phyloP scores from a whole-genome alignment of 2,888 invertebrate genomes.

The Chelonus formosanus region DNA sequence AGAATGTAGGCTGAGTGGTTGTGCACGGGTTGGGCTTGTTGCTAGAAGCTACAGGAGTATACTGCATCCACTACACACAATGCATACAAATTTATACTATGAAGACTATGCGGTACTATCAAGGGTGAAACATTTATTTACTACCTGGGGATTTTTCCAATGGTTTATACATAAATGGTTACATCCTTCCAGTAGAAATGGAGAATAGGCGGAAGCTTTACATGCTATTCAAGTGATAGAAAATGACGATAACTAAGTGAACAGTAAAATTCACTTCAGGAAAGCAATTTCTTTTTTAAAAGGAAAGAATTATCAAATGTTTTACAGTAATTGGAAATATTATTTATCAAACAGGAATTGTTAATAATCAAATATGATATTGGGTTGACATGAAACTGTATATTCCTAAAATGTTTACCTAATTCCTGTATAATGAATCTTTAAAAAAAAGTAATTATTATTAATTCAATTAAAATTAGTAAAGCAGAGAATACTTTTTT shows the following conservation, averaged over 20 bases:
- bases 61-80: slow-evolving; percentile 38
- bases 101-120: slow-evolving; percentile 40
- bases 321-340: no score
- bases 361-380: no score
- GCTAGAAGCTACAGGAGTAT: slow-evolving; percentile 15
- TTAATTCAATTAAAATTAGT: no score
- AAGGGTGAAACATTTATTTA: slow-evolving; percentile 63
- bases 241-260: slow-evolving; percentile 27
- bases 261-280: no score
- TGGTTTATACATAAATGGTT: slow-evolving; percentile 38
- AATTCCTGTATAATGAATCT: no score
- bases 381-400: no score
- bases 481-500: no score
- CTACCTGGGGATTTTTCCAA: slow-evolving; percentile 59
- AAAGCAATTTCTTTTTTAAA: no score
- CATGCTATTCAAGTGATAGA: slow-evolving; percentile 49
- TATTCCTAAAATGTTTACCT: no score
- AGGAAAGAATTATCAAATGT: no score
- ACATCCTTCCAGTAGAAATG: background rate
- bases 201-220: slow-evolving; percentile 32
- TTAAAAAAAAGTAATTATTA: no score
- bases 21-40: slow-evolving; percentile 1
- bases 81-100: slow-evolving; percentile 54
- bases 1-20: background rate
- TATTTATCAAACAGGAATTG: no score